Evolutionary conservation across 2,888 invertebrate genomes (phyloP), one percentile per base, ranked within the genome.

Genomic region (Amblyjoppa proteus): DNA sequence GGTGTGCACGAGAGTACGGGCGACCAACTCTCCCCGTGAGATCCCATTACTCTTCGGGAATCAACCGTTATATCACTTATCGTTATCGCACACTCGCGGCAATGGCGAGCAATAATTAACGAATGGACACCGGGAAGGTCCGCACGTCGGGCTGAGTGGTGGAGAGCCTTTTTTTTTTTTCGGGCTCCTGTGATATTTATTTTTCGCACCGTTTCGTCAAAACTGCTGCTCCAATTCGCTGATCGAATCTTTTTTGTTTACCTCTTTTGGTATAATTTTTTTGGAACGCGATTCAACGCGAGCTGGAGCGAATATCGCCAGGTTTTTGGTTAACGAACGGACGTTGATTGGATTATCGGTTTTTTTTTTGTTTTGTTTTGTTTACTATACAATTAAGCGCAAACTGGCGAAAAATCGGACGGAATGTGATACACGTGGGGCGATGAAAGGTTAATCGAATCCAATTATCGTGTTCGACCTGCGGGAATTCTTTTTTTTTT

Each of bases 1-100:
- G 58, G 41, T 28, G 38, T 58, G 73, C 31, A 64, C 53, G 49
- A 38, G 71, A 64, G 64, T 38, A 38, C 9, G 53, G 38, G 51
- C 53, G 34, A 5, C 20, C 38, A 3, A 16, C 56, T 49, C 45
- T 49, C 45, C 49, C 34, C 73, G 20, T 20, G 49, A 56, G 56
- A 45, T 74, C 74, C 81, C 82, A 82, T 82, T 76, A 82, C 76
- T 82, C 82, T 76, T 82, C 70, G 51, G 5, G 82, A 71, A 82
- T 82, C 70, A 76, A 64, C 82, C 82, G 82, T 82, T 82, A 82
- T 71, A 76, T 76, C 82, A 71, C 82, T 82, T 70, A 76, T 82
- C 82, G 82, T 82, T 82, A 82, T 82, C 82, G 82, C 53, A 64
- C 75, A 31, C 53, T 3, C 70, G n/a, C 71, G 11, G 49, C 64